These are phyloP conservation scores for Gymnosoma rotundatum DNA, from an alignment of 2,888 invertebrate species.

Conservation along the genomic window DNA sequence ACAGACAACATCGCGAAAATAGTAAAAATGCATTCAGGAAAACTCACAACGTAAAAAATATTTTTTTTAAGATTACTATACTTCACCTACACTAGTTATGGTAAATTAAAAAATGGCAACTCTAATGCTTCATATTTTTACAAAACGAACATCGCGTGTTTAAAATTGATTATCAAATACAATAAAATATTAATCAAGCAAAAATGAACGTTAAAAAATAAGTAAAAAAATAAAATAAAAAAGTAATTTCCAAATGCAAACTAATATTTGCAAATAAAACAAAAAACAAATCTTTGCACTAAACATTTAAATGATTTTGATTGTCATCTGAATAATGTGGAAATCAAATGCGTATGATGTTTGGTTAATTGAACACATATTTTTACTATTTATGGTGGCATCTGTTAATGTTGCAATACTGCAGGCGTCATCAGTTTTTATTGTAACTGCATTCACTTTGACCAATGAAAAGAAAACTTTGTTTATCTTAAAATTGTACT, in stretches of 20 bases:
- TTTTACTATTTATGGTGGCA: constrained; percentile 52
- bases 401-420: constrained; percentile 51
- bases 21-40: too few species aligned
- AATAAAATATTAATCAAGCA: constrained; percentile 44
- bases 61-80: too few species aligned
- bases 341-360: constrained; percentile 63
- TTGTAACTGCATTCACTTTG: constrained; percentile 10
- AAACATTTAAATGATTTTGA: constrained; percentile 64
- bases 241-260: constrained; percentile 8
- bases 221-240: constrained; percentile 20
- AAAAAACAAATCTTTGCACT: constrained; percentile 33
- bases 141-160: constrained; percentile 25
- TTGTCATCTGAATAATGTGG: constrained; percentile 68
- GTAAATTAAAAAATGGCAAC: too few species aligned
- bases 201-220: constrained; percentile 2
- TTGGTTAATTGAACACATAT: constrained; percentile 34
- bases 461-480: constrained; percentile 24
- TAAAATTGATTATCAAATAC: constrained; percentile 5
- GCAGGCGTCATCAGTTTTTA: constrained; percentile 25
- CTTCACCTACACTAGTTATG: too few species aligned
- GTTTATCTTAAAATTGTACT: constrained; percentile 43
- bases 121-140: constrained; percentile 5
- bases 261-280: constrained; percentile 26
- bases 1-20: too few species aligned
- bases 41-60: too few species aligned